Evolutionary conservation across 92 coral and sea anemone genomes (phyloP).

Genomic region (Umimayanthus kanabou): DNA sequence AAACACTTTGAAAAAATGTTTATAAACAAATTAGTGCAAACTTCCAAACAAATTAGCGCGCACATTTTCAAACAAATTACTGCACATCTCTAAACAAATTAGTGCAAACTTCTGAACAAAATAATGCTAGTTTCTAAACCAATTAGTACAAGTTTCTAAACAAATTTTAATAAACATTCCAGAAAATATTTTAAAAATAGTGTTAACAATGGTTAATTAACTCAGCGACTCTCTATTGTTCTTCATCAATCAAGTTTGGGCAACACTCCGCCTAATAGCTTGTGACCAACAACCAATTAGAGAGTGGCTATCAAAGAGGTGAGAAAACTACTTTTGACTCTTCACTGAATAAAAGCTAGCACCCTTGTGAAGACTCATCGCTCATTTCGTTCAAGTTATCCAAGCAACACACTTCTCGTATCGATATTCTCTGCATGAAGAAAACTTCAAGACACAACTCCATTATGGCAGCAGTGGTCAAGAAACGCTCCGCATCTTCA

Average conservation of each 20-base stretch:
- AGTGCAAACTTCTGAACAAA: too few relatives aligned
- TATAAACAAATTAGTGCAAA: too few relatives aligned
- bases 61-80: too few relatives aligned
- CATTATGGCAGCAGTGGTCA: background rate
- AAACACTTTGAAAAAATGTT: too few relatives aligned
- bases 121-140: background rate
- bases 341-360: background rate
- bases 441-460: background rate
- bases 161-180: background rate
- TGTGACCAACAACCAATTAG: background rate
- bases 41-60: background rate
- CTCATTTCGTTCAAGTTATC: background rate
- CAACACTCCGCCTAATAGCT: background rate
- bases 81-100: background rate
- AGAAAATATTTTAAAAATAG: too few relatives aligned
- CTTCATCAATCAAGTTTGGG: background rate
- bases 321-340: background rate
- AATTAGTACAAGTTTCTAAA: background rate
- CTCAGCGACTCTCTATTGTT: background rate
- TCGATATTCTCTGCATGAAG: too few relatives aligned
- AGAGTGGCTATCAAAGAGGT: background rate
- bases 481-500: background rate
- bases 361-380: background rate
- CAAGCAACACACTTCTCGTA: background rate
- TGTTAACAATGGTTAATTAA: background rate